These are phyloP conservation scores for Uloborus plumipes DNA, from an alignment of 2,888 invertebrate genomes.

Conservation along the genomic window DNA sequence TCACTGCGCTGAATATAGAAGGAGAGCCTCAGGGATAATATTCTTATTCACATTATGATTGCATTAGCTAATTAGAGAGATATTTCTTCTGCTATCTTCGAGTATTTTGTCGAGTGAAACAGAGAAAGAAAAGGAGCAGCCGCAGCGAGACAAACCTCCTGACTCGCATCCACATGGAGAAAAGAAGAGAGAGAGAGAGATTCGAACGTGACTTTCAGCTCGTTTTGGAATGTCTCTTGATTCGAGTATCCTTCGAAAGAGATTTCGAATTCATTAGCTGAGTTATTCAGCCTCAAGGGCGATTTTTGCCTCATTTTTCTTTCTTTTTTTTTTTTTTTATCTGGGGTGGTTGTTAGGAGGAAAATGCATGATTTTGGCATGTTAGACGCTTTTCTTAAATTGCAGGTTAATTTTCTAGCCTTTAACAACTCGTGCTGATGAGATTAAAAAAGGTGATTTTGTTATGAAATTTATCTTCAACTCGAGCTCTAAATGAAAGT, in stretches of 20 bases:
- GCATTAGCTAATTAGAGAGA: conserved; percentile 24
- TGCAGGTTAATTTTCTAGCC: conserved; percentile 33
- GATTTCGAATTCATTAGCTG: conserved; percentile 55
- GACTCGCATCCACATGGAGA: too few species aligned
- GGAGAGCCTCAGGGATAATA: too few species aligned
- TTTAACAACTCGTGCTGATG: conserved; percentile 5
- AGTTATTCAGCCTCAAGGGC: conserved; percentile 45
- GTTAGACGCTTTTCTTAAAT: too few species aligned
- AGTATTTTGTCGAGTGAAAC: not conserved
- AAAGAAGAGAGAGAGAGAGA: too few species aligned
- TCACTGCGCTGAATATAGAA: too few species aligned
- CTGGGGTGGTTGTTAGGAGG: too few species aligned
- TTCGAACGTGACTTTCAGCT: conserved; percentile 55
- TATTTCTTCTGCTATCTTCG: not conserved
- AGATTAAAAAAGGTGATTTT: conserved; percentile 20
- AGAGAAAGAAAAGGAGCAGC: not conserved
- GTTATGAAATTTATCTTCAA: not conserved
- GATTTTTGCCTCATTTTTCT: too few species aligned
- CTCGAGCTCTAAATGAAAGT: too few species aligned
- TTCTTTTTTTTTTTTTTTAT: too few species aligned
- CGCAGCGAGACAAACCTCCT: not conserved
- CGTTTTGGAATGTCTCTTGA: conserved; percentile 25
- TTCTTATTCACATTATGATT: conserved; percentile 1
- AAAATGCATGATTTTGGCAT: too few species aligned
- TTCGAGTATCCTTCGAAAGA: conserved; percentile 32